phyloP scores from a whole-genome alignment of 2,888 invertebrate genomes.

The Epiblema foenella region DNA sequence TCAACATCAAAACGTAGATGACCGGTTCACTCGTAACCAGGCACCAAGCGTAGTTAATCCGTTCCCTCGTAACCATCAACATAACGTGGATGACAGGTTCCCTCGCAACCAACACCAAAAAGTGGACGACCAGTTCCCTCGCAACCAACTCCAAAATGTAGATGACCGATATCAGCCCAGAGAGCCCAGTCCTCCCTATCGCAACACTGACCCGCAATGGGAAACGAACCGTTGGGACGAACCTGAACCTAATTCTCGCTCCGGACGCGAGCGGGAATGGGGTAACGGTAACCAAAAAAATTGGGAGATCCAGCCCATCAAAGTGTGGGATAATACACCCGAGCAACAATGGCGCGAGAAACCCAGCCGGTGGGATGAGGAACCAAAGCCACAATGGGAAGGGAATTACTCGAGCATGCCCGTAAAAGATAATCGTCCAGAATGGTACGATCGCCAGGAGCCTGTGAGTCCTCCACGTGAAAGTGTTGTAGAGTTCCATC shows the following conservation, averaged over 20 bases:
- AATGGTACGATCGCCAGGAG: slow-evolving; percentile 11
- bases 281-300: background rate
- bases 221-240: slow-evolving; percentile 22
- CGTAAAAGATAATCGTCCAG: slow-evolving; percentile 2
- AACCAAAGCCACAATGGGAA: slow-evolving; percentile 23
- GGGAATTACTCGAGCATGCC: background rate
- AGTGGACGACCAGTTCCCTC: background rate
- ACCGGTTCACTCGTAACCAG: background rate
- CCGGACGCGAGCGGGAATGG: slow-evolving; percentile 10
- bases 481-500: slow-evolving; percentile 1
- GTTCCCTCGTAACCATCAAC: slow-evolving; percentile 4
- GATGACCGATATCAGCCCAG: slow-evolving; percentile 7
- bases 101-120: slow-evolving; percentile 12
- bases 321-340: slow-evolving; percentile 13
- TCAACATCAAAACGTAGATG: slow-evolving; percentile 7
- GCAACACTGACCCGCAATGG: slow-evolving; percentile 5
- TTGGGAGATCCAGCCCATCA: slow-evolving; percentile 16
- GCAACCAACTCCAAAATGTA: slow-evolving; percentile 3
- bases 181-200: slow-evolving; percentile 3
- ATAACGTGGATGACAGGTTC: background rate
- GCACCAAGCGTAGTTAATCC: background rate
- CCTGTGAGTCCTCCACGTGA: background rate
- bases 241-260: background rate
- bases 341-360: slow-evolving; percentile 16
- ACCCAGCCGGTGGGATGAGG: slow-evolving; percentile 8